A percentile compares a stretch with the other conserved stretches of the same genome.
These are phyloP conservation scores for Nylanderia fulva DNA, from an alignment of 1,140 invertebrate genomes.

Conservation along the genomic window DNA sequence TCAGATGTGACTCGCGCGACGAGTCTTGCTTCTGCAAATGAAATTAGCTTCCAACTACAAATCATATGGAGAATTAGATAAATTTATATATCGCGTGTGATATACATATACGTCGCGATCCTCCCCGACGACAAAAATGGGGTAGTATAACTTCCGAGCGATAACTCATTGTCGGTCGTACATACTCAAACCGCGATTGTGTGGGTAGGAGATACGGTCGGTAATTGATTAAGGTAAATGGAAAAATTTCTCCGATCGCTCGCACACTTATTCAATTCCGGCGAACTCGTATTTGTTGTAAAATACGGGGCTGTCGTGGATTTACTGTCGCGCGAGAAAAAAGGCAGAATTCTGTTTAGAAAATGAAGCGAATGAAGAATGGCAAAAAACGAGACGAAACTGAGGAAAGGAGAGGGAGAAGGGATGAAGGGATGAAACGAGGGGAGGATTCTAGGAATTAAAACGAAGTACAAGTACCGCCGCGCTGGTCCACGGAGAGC, in stretches of 20 bases:
- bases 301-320: slow-evolving; percentile 32
- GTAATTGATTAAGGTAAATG: slow-evolving; percentile 59
- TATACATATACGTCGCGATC: slow-evolving; percentile 21
- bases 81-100: slow-evolving; percentile 34
- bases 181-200: slow-evolving; percentile 34
- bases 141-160: slow-evolving; percentile 15
- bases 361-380: slow-evolving; percentile 31
- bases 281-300: slow-evolving; percentile 22
- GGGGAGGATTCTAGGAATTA: slow-evolving; percentile 36
- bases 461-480: slow-evolving; percentile 29
- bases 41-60: slow-evolving; percentile 36
- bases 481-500: slow-evolving; percentile 5
- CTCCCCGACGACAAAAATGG: slow-evolving; percentile 38
- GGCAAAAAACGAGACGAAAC: background rate
- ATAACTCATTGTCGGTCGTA: slow-evolving; percentile 54
- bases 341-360: slow-evolving; percentile 33
- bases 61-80: slow-evolving; percentile 32
- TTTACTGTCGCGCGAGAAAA: background rate
- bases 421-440: background rate
- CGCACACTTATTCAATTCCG: slow-evolving; percentile 11
- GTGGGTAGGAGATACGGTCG: slow-evolving; percentile 17
- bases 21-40: background rate
- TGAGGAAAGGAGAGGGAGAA: too few species aligned
- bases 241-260: slow-evolving; percentile 51
- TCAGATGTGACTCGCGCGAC: background rate